Evolutionary conservation across 2,797 vertebrate species (phyloP).

Genomic region (Poeciliopsis presidionis): DNA sequence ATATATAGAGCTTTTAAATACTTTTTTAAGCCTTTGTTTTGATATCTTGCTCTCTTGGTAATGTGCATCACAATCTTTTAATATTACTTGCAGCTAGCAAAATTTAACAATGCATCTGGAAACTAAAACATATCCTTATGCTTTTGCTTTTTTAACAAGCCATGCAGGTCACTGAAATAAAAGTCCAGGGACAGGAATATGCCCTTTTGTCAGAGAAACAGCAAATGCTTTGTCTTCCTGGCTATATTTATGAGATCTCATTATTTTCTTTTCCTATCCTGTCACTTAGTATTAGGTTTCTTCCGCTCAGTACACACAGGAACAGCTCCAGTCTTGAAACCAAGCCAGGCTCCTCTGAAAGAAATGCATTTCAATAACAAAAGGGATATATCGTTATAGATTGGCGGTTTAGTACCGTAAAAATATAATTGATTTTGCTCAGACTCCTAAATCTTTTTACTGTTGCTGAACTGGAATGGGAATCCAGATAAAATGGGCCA

Average conservation of each 20-base stretch:
- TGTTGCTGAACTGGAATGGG: conserved; percentile 51
- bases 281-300: conserved; percentile 77
- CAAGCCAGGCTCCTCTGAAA: conserved; percentile 59
- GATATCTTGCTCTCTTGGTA: background rate
- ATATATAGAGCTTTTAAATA: no score
- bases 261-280: conserved; percentile 79
- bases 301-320: conserved; percentile 57
- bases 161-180: conserved; percentile 56
- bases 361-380: conserved; percentile 73
- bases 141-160: conserved; percentile 6
- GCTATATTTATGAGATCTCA: conserved; percentile 73
- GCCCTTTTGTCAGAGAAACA: conserved; percentile 45
- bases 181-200: conserved; percentile 61
- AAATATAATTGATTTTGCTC: conserved; percentile 71
- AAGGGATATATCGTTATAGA: conserved; percentile 62
- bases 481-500: conserved; percentile 66
- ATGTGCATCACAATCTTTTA: background rate
- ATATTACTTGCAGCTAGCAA: background rate
- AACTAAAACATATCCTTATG: conserved; percentile 7
- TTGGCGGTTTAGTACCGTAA: conserved; percentile 64
- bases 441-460: conserved; percentile 64
- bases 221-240: conserved; percentile 53
- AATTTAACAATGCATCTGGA: background rate
- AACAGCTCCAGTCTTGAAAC: conserved; percentile 64
- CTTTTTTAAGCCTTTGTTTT: background rate